Percentiles rank a stretch among this genome's conserved stretches.
Evolutionary conservation across 1,140 invertebrate species (phyloP).

Genomic region (Arion vulgaris): DNA sequence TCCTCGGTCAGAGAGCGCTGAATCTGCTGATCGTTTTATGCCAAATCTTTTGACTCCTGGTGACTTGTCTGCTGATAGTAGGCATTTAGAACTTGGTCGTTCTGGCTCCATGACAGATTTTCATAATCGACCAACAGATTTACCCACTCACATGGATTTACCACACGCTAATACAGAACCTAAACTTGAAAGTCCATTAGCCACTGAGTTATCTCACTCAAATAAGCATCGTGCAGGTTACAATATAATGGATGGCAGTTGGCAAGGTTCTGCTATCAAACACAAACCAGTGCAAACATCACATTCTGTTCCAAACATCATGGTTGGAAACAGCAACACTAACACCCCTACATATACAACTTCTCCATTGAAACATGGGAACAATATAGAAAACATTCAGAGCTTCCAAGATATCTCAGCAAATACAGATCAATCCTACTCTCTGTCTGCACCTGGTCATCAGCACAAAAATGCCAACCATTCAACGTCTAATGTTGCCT

Average conservation of each 20-base stretch:
- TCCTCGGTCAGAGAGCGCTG: conserved; percentile 44
- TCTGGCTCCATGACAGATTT: conserved; percentile 21
- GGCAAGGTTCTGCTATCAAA: conserved; percentile 1
- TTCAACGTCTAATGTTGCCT: not conserved
- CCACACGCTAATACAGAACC: conserved; percentile 13
- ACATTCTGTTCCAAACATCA: conserved; percentile 45
- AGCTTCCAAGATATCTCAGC: not conserved
- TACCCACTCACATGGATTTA: not conserved
- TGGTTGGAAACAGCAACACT: not conserved
- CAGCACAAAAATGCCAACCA: not conserved
- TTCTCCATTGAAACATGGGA: not conserved
- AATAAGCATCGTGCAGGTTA: too few relatives aligned
- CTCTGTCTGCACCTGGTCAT: conserved; percentile 36
- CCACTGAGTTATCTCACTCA: conserved; percentile 32
- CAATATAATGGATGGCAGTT: too few relatives aligned
- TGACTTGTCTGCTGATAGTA: not conserved
- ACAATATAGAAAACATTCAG: not conserved
- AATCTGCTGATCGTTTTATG: conserved; percentile 47
- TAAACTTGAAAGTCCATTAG: not conserved
- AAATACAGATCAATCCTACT: not conserved
- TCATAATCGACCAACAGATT: not conserved
- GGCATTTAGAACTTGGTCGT: not conserved
- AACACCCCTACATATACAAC: not conserved
- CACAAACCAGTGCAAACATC: conserved; percentile 40
- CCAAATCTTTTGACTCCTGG: conserved; percentile 38